phyloP scores from a whole-genome alignment of 2,113 vertebrate species.

The Bungarus multicinctus region DNA sequence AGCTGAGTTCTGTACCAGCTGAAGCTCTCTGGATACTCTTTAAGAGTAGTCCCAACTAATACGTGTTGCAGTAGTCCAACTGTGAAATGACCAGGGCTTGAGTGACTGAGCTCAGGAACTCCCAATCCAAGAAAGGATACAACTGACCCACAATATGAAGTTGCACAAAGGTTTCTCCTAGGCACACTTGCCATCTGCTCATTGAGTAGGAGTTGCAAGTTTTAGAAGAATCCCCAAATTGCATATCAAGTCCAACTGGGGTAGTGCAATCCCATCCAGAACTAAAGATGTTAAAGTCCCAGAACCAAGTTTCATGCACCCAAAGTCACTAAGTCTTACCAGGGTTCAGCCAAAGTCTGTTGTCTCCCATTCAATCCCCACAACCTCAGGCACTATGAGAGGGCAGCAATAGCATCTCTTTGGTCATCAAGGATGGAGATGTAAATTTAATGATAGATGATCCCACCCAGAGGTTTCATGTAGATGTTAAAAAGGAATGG shows the following conservation, averaged over 20 bases:
- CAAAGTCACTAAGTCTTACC: background rate
- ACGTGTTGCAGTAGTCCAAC: background rate
- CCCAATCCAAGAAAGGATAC: background rate
- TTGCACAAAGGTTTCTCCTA: background rate
- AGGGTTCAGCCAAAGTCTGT: too few relatives aligned
- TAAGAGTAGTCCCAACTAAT: background rate
- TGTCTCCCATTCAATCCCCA: background rate
- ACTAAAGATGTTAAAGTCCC: background rate
- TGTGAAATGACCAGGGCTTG: background rate
- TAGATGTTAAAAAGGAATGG: background rate
- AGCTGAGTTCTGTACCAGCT: background rate
- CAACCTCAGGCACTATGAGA: background rate
- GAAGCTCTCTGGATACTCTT: background rate
- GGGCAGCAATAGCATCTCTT: background rate
- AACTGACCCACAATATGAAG: background rate
- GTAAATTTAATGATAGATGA: background rate
- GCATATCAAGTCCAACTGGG: background rate
- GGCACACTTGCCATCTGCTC: background rate
- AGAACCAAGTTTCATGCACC: background rate
- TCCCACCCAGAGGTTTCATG: background rate
- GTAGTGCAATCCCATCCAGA: background rate
- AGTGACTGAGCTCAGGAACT: background rate
- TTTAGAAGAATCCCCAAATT: background rate
- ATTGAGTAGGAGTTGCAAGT: background rate
- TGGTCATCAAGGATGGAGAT: background rate